Evolutionary conservation across 2,113 vertebrate genomes (phyloP), one percentile per base, ranked within the genome.

Genomic region (Rhinichthys klamathensis): DNA sequence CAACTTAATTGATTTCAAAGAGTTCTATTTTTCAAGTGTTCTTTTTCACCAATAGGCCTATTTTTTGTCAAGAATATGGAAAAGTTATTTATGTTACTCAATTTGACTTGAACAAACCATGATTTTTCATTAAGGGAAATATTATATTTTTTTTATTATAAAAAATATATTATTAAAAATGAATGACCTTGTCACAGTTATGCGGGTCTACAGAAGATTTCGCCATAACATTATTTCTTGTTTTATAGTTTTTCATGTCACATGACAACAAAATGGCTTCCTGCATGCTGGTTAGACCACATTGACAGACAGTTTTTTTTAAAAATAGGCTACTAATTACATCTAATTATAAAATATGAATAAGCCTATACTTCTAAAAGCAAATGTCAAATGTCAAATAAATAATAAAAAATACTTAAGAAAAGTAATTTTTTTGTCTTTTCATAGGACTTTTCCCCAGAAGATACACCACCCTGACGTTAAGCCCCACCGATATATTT

Each of bases 261-360:
- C 27, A 54, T 77, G 75, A 77, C 75, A 30, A 44, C 27, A 56
- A 77, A 77, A 77, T 77, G 75, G 75, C 27, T 78, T 35, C 51
- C 1, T 58, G 2, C 18, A 10, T 78, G 27, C 27, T 78, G 30
- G 75, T 78, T 56, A 58, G 25, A 78, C 51, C 49, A 56, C 27
- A 58, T 18, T 77, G 30, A 35, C 49, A 41, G 41, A 41, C 41
- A 41, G 41, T 41, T 41, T 8, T 1, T 30, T 30, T 2, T 38
- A 38, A 6, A 38, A 6, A 38, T 38, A 38, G 30, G 30, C 9
- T 41, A 41, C 9, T 41, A 10, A 41, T 41, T 41, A 41, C 9
- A 41, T 41, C 7, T 9, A 41, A 41, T 9, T 41, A 9, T 41
- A 41, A 41, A 2, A 9, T 41, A 41, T 9, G 9, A 10, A 41